Conservation (phyloP, 2,113 vertebrate genomes). For the Nothobranchius furzeri region DNA sequence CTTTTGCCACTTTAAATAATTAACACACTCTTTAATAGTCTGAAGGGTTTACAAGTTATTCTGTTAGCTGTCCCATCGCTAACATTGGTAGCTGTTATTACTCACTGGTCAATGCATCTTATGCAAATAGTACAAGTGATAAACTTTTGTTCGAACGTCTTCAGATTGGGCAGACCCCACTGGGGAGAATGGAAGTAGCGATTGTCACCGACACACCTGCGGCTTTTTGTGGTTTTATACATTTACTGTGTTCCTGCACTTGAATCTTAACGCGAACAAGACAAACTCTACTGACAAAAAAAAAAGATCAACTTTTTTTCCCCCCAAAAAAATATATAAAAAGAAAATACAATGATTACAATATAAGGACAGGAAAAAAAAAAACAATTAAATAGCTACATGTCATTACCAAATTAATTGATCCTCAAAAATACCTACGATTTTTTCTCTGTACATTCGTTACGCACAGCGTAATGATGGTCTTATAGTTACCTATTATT, state of each 20-base stretch:
- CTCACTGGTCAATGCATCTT: slow-evolving; percentile 8
- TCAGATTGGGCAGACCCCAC: slow-evolving; percentile 60
- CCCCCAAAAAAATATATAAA: slow-evolving; percentile 33
- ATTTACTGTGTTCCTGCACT: slow-evolving; percentile 98
- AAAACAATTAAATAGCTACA: slow-evolving; percentile 99
- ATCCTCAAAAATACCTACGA: slow-evolving; percentile 99
- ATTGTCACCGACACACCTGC: slow-evolving; percentile 85
- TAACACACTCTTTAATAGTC: not conserved
- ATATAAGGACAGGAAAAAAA: slow-evolving; percentile 87
- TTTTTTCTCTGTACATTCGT: slow-evolving; percentile 99
- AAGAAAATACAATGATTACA: slow-evolving; percentile 93
- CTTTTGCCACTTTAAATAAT: slow-evolving; percentile 4
- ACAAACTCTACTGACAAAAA: slow-evolving; percentile 78
- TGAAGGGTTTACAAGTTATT: slow-evolving; percentile 6
- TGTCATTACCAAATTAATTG: slow-evolving; percentile 99
- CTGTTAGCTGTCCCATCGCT: slow-evolving; percentile 22
- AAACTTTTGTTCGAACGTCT: slow-evolving; percentile 53
- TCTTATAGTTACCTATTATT: slow-evolving; percentile 99
- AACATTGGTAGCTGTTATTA: not conserved
- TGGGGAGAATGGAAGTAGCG: slow-evolving; percentile 59
- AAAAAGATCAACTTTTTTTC: slow-evolving; percentile 99
- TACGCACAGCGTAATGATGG: slow-evolving; percentile 99
- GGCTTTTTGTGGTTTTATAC: slow-evolving; percentile 91
- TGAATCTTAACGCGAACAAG: slow-evolving; percentile 82
- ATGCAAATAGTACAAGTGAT: not conserved